A percentile compares a stretch with the other conserved stretches of the same genome.
phyloP scores from a whole-genome alignment of 2,888 invertebrate genomes.

The Tipula lateralis region DNA sequence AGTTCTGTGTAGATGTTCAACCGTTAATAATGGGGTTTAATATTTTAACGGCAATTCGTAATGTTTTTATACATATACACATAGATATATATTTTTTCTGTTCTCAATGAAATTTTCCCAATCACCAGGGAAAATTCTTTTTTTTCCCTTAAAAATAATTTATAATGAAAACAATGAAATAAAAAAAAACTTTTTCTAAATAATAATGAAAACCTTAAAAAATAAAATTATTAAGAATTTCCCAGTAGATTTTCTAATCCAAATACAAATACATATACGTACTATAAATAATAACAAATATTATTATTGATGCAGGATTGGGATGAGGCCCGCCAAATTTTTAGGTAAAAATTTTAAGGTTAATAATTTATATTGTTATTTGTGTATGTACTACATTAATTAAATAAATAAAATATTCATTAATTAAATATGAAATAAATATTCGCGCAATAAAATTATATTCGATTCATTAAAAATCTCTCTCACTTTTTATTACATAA shows the following conservation, averaged over 20 bases:
- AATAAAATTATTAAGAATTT: neutral
- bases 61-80: neutral
- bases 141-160: neutral
- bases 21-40: constrained; percentile 1
- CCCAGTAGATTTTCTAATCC: neutral
- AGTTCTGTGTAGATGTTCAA: neutral
- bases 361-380: neutral
- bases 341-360: neutral
- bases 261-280: neutral
- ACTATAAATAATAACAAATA: neutral
- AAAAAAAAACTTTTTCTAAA: neutral
- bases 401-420: neutral
- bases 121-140: neutral
- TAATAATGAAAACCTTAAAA: neutral
- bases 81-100: no score
- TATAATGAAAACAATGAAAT: neutral
- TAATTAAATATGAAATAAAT: neutral
- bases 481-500: neutral
- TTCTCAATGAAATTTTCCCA: neutral
- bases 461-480: neutral
- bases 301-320: neutral
- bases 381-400: neutral
- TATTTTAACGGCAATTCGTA: neutral
- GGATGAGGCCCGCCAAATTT: neutral
- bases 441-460: neutral